A percentile compares a stretch with the other conserved stretches of the same genome.
Conservation (phyloP, 2,888 invertebrate genomes). For the Arctia plantaginis region DNA sequence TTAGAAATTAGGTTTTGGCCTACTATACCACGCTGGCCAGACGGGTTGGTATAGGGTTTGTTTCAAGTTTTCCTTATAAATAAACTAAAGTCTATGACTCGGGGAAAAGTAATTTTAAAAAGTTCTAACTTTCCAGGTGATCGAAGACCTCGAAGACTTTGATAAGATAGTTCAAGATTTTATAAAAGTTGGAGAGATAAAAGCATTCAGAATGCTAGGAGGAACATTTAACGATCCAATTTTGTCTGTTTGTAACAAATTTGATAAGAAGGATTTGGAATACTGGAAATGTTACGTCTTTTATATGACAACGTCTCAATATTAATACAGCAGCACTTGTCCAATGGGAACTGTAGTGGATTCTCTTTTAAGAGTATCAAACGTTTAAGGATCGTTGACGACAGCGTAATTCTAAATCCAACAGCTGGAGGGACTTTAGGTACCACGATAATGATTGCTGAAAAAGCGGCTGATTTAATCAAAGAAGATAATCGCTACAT, state of each 20-base stretch:
- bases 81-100: slow-evolving; percentile 59
- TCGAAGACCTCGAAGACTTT: slow-evolving; percentile 54
- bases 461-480: slow-evolving; percentile 51
- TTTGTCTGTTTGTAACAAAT: slow-evolving; percentile 18
- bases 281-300: slow-evolving; percentile 41
- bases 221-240: slow-evolving; percentile 32
- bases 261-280: slow-evolving; percentile 8
- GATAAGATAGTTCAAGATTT: slow-evolving; percentile 36
- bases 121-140: slow-evolving; percentile 58
- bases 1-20: too few relatives aligned
- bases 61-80: too few relatives aligned
- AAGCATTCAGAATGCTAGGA: slow-evolving; percentile 29
- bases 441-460: slow-evolving; percentile 67
- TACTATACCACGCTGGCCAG: too few relatives aligned
- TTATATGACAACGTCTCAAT: slow-evolving; percentile 26
- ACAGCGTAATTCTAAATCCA: slow-evolving; percentile 75
- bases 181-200: slow-evolving; percentile 26
- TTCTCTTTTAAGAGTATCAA: slow-evolving; percentile 33
- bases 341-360: slow-evolving; percentile 45
- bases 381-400: slow-evolving; percentile 54
- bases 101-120: slow-evolving; percentile 60
- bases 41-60: too few relatives aligned
- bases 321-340: slow-evolving; percentile 39
- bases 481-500: slow-evolving; percentile 31
- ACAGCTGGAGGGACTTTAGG: slow-evolving; percentile 86